Conservation (phyloP, 2,113 vertebrate genomes). For the Cnemophilus loriae region DNA sequence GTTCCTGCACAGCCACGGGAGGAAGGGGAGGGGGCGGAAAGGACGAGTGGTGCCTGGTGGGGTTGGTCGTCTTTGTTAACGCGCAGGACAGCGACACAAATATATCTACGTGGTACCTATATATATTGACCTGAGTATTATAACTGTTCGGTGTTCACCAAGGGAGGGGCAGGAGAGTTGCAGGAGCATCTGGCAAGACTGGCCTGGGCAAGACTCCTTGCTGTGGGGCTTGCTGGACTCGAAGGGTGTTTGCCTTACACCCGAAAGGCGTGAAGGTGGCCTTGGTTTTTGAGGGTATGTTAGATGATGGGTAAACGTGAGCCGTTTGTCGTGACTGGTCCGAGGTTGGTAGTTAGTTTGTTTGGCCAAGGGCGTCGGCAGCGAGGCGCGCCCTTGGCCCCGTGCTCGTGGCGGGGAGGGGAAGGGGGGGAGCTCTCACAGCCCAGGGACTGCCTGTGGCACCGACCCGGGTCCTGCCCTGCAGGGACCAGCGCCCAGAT, state of each 20-base stretch:
- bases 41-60: constrained; percentile 59
- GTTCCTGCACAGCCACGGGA: constrained; percentile 64
- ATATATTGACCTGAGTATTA: constrained; percentile 76
- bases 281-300: constrained; percentile 57
- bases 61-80: constrained; percentile 65
- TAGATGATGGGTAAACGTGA: constrained; percentile 58
- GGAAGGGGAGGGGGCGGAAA: constrained; percentile 64
- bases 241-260: background rate
- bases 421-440: constrained; percentile 32
- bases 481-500: background rate
- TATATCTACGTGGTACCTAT: constrained; percentile 69
- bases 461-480: background rate
- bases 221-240: constrained; percentile 18
- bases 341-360: constrained; percentile 62
- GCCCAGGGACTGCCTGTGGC: background rate
- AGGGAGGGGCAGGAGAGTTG: constrained; percentile 64
- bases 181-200: constrained; percentile 15
- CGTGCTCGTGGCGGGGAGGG: constrained; percentile 39
- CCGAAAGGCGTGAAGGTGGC: background rate
- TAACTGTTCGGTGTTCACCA: constrained; percentile 75
- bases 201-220: background rate
- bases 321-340: constrained; percentile 63
- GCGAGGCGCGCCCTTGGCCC: constrained; percentile 30
- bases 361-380: constrained; percentile 34
- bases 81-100: constrained; percentile 69